These are phyloP conservation scores for Trinorchestia longiramus DNA, from an alignment of 1,140 invertebrate genomes.

Conservation along the genomic window DNA sequence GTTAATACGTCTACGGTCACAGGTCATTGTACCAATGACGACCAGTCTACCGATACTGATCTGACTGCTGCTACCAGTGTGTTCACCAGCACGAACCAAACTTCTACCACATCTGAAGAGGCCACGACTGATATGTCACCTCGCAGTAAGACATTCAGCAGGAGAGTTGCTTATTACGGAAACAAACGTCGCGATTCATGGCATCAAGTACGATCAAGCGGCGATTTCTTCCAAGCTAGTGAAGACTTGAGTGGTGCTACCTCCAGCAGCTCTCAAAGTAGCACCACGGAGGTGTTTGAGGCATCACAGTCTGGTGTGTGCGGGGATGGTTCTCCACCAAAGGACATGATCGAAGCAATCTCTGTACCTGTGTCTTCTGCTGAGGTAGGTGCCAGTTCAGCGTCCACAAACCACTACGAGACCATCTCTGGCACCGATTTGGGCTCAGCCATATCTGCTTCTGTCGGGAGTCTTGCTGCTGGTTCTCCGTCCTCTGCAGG, in stretches of 20 bases:
- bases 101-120: background rate
- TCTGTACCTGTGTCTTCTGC: background rate
- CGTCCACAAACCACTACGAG: slow-evolving; percentile 58
- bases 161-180: slow-evolving; percentile 31
- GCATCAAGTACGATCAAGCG: background rate
- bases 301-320: background rate
- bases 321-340: background rate
- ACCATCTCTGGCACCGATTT: slow-evolving; percentile 56
- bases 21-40: background rate
- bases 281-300: background rate
- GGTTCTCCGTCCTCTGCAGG: background rate
- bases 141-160: slow-evolving; percentile 7
- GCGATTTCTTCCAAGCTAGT: background rate
- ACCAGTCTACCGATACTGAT: background rate
- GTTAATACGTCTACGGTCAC: background rate
- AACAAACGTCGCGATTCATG: slow-evolving; percentile 31
- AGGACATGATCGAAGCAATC: background rate
- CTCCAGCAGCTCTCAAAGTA: background rate
- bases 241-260: background rate
- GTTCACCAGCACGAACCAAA: background rate
- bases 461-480: background rate
- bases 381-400: background rate
- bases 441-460: background rate
- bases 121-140: background rate
- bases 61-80: background rate